Conservation (phyloP, 2,113 vertebrate species). For the Raja brachyura region DNA sequence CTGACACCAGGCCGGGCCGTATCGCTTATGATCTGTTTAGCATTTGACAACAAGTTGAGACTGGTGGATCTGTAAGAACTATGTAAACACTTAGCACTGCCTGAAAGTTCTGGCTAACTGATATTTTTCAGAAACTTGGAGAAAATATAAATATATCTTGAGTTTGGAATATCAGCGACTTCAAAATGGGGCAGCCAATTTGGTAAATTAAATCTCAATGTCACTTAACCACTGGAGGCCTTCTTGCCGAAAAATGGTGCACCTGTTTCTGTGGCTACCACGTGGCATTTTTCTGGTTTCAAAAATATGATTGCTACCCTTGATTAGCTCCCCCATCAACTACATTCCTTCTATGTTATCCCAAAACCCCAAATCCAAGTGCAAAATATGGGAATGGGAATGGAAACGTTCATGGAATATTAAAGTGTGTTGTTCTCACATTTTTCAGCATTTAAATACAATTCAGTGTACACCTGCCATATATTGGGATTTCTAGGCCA, state of each 20-base stretch:
- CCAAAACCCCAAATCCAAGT: not conserved
- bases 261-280: too few relatives aligned
- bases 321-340: not conserved
- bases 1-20: too few relatives aligned
- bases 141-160: not conserved
- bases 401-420: not conserved
- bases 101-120: too few relatives aligned
- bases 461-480: not conserved
- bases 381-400: not conserved
- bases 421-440: not conserved
- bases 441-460: not conserved
- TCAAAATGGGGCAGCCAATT: not conserved
- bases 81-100: too few relatives aligned
- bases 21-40: too few relatives aligned
- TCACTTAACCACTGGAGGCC: not conserved
- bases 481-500: not conserved
- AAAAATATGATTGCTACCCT: not conserved
- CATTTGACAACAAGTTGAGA: too few relatives aligned
- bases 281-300: not conserved
- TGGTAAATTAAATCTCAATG: not conserved
- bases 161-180: not conserved
- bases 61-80: too few relatives aligned
- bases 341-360: not conserved
- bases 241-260: too few relatives aligned
- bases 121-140: too few relatives aligned